phyloP scores from a whole-genome alignment of 2,797 vertebrate species.

The Crocodylus rhombifer region DNA sequence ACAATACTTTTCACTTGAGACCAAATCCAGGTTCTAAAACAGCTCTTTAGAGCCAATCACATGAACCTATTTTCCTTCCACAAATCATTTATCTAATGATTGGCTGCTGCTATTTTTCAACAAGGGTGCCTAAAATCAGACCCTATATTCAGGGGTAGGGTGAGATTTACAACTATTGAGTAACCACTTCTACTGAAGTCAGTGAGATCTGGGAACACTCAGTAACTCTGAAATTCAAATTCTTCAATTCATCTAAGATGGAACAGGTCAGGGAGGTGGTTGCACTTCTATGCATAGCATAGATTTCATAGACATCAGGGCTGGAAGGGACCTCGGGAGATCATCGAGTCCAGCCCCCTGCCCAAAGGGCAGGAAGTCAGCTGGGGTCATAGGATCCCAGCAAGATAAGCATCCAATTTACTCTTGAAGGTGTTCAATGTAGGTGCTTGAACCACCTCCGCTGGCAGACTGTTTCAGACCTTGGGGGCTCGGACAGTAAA shows the following conservation, averaged over 20 bases:
- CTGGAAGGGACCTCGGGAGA: no score
- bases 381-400: no score
- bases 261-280: background rate
- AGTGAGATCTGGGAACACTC: background rate
- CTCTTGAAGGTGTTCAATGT: no score
- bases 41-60: background rate
- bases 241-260: background rate
- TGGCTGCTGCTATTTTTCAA: background rate
- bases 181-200: background rate
- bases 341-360: no score
- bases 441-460: no score
- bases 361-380: no score
- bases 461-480: no score
- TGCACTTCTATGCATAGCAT: background rate
- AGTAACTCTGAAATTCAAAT: background rate
- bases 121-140: background rate
- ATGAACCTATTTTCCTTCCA: background rate
- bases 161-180: background rate
- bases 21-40: background rate
- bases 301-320: no score
- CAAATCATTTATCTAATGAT: background rate
- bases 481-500: no score
- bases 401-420: no score
- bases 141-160: rapidly evolving
- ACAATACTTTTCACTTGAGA: background rate